Evolutionary conservation across 53 echinoderm and acorn worm genomes (phyloP).

Genomic region (Zoroaster sp.): DNA sequence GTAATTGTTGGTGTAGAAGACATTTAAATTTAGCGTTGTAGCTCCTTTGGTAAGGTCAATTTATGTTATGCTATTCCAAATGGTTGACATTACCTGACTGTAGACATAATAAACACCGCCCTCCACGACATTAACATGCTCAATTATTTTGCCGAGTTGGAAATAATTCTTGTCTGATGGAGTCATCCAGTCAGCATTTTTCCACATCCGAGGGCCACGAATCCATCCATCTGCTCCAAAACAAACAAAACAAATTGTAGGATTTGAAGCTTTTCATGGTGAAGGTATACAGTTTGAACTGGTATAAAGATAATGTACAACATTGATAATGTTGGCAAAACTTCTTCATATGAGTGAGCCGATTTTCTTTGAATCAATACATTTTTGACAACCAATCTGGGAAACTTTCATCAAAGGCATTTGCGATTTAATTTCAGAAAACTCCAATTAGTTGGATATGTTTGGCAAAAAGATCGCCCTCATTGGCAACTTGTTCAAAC

Average conservation of each 20-base stretch:
- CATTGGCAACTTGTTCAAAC: too few relatives aligned
- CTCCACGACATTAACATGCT: constrained; percentile 39
- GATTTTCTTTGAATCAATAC: not conserved
- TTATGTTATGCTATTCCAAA: not conserved
- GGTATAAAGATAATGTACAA: not conserved
- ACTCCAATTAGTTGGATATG: too few relatives aligned
- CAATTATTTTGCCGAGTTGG: not conserved
- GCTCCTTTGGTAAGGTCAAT: not conserved
- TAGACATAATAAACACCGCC: constrained; percentile 64
- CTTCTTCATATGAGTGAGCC: not conserved
- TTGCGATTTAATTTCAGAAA: too few relatives aligned
- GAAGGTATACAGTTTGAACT: too few relatives aligned
- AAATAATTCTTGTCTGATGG: not conserved
- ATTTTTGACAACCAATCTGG: not conserved
- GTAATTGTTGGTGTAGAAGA: too few relatives aligned
- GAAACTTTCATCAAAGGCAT: too few relatives aligned
- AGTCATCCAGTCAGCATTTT: not conserved
- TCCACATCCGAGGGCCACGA: not conserved
- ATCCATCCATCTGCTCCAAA: constrained; percentile 16
- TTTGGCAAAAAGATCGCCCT: too few relatives aligned
- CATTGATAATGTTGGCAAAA: not conserved
- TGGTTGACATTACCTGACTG: constrained; percentile 50
- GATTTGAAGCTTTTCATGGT: too few relatives aligned
- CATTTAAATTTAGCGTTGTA: not conserved
- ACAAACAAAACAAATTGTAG: not conserved